Conservation (phyloP, 1,140 invertebrate genomes). For the Charaxes varanes region DNA sequence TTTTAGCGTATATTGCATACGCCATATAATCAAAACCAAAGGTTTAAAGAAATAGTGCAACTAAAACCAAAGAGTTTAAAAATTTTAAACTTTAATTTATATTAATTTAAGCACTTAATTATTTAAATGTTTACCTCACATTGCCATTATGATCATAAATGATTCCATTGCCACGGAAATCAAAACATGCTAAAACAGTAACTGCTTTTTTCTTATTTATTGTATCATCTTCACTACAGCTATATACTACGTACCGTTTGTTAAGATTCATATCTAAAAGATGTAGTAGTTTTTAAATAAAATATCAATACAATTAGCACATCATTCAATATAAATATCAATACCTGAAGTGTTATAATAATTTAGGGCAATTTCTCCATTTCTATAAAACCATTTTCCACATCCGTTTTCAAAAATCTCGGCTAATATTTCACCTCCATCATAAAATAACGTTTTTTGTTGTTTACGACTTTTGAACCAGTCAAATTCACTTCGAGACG, state of each 20-base stretch:
- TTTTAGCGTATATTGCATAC: no score
- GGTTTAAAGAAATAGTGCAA: no score
- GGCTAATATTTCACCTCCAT: conserved; percentile 32
- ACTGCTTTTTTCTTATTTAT: conserved; percentile 10
- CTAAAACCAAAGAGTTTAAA: no score
- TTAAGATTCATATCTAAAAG: background rate
- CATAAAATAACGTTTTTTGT: conserved; percentile 23
- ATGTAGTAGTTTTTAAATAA: no score
- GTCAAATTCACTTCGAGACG: conserved; percentile 23
- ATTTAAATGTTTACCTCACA: conserved; percentile 24
- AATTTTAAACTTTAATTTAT: background rate
- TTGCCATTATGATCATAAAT: conserved; percentile 34
- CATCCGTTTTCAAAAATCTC: conserved; percentile 29
- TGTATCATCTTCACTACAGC: conserved; percentile 14
- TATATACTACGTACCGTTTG: conserved; percentile 30
- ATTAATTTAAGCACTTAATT: background rate
- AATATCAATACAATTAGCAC: no score
- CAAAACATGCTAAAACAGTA: conserved; percentile 31
- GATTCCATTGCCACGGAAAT: conserved; percentile 33
- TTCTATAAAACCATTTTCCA: conserved; percentile 37
- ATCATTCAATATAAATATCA: no score
- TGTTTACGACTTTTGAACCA: conserved; percentile 34
- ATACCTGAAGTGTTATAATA: conserved; percentile 23
- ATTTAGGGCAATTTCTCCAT: conserved; percentile 33
- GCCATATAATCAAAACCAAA: no score